Evolutionary conservation across 2,113 vertebrate species (phyloP).

Genomic region (Trogon melanurus): DNA sequence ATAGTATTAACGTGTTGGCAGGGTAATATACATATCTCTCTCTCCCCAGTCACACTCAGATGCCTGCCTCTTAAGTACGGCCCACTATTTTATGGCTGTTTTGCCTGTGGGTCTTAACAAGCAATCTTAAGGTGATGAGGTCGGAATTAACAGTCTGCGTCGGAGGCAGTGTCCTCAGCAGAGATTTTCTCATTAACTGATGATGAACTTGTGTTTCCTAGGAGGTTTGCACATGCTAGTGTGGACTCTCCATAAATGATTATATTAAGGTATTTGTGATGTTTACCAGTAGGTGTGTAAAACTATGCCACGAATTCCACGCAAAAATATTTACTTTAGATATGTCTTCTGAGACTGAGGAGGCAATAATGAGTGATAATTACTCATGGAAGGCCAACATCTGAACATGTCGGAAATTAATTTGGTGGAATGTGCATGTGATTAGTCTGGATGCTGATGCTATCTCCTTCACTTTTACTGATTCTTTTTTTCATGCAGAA

Average conservation of each 20-base stretch:
- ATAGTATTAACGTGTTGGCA: not conserved
- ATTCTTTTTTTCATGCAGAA: constrained; percentile 7
- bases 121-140: not conserved
- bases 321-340: not conserved
- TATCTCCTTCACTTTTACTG: not conserved
- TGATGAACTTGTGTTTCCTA: not conserved
- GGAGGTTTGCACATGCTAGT: not conserved
- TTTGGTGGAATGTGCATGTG: constrained; percentile 4
- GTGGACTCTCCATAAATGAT: not conserved
- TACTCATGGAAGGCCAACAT: not conserved
- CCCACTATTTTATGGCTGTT: not conserved
- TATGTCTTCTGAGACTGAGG: not conserved
- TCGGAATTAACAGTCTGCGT: not conserved
- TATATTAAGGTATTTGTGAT: not conserved
- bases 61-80: not conserved
- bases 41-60: not conserved
- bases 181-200: not conserved
- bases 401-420: not conserved
- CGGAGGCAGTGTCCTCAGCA: not conserved
- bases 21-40: rapidly evolving
- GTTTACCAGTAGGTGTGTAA: not conserved
- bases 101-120: not conserved
- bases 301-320: not conserved
- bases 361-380: not conserved
- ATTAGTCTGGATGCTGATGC: constrained; percentile 22